phyloP scores from a whole-genome alignment of 1,140 invertebrate genomes.

The Euschistus heros region DNA sequence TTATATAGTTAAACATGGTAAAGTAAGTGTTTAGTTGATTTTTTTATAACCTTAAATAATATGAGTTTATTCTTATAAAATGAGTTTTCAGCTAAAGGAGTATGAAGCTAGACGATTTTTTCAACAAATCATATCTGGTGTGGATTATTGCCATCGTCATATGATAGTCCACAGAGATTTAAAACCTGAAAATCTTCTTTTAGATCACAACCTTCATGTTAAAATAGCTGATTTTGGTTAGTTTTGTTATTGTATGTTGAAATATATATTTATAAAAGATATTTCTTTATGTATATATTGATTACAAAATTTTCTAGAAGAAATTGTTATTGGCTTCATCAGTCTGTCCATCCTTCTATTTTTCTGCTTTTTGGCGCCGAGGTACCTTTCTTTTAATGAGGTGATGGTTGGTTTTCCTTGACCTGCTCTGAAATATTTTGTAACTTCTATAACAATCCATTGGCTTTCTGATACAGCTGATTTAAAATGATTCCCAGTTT shows the following conservation, averaged over 20 bases:
- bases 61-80: too few relatives aligned
- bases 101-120: slow-evolving; percentile 91
- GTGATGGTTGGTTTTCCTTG: too few relatives aligned
- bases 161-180: slow-evolving; percentile 97
- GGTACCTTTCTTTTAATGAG: too few relatives aligned
- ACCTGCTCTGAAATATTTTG: too few relatives aligned
- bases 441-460: too few relatives aligned
- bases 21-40: slow-evolving; percentile 34
- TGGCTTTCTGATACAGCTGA: too few relatives aligned
- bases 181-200: slow-evolving; percentile 92
- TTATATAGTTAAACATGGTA: slow-evolving; percentile 98
- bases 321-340: too few relatives aligned
- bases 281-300: neutral
- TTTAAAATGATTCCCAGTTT: too few relatives aligned
- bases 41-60: too few relatives aligned
- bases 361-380: too few relatives aligned
- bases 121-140: slow-evolving; percentile 98
- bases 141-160: slow-evolving; percentile 99
- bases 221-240: slow-evolving; percentile 98
- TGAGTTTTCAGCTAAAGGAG: slow-evolving; percentile 57
- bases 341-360: too few relatives aligned
- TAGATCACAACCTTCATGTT: slow-evolving; percentile 95
- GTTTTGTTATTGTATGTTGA: slow-evolving; percentile 1
- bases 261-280: neutral
- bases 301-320: too few relatives aligned